phyloP scores from a whole-genome alignment of 2,888 invertebrate species.

The Oscheius myriophilus region DNA sequence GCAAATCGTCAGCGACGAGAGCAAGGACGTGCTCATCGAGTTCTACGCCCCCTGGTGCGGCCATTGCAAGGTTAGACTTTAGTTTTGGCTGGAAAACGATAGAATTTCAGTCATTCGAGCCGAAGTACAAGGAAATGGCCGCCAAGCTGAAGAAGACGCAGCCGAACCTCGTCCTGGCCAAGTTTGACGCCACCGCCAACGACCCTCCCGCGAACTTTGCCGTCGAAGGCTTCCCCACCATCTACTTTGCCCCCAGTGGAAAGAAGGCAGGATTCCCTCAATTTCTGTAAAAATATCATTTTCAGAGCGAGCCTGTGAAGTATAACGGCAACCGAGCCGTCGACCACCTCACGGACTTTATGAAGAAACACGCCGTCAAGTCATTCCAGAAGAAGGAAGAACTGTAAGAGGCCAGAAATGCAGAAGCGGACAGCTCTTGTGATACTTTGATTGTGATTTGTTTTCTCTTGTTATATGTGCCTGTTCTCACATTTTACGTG shows the following conservation, averaged over 20 bases:
- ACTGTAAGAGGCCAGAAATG: constrained; percentile 40
- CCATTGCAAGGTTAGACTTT: constrained; percentile 66
- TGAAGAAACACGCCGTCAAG: constrained; percentile 66
- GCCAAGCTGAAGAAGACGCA: constrained; percentile 56
- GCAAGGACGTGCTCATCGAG: constrained; percentile 75
- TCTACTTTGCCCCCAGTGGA: constrained; percentile 73
- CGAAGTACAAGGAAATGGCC: constrained; percentile 70
- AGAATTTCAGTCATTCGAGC: constrained; percentile 73
- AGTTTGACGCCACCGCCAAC: constrained; percentile 76
- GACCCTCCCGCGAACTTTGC: constrained; percentile 73
- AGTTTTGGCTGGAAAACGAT: neutral
- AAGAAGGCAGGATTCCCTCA: constrained; percentile 53
- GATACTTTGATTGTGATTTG: constrained; percentile 1
- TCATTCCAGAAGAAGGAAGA: constrained; percentile 68
- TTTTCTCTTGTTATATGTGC: neutral
- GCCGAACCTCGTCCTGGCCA: constrained; percentile 72
- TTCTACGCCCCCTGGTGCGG: constrained; percentile 78
- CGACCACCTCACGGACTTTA: constrained; percentile 66
- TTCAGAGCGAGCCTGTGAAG: constrained; percentile 56
- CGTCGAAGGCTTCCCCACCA: constrained; percentile 74
- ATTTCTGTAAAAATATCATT: neutral
- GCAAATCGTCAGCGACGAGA: constrained; percentile 72
- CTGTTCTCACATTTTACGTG: constrained; percentile 22
- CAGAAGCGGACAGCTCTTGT: neutral
- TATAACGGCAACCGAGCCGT: constrained; percentile 67